phyloP scores from a whole-genome alignment of 2,888 invertebrate genomes.

The Ichneumoninae sp. region DNA sequence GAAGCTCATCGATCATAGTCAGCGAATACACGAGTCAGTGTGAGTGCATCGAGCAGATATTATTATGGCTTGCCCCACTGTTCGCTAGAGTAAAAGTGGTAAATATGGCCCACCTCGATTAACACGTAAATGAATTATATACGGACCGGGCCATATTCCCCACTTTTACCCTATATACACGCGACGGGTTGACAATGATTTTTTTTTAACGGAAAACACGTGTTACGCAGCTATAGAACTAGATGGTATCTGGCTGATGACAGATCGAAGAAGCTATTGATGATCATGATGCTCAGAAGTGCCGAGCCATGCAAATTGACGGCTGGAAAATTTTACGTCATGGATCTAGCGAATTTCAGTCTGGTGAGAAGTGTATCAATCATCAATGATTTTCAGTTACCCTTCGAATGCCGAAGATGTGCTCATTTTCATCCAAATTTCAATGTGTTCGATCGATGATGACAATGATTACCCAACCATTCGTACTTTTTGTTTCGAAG shows the following conservation, averaged over 20 bases:
- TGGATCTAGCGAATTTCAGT: conserved; percentile 61
- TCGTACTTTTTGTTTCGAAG: conserved; percentile 56
- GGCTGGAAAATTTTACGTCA: conserved; percentile 56
- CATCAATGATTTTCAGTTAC: neutral
- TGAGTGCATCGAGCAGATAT: conserved; percentile 17
- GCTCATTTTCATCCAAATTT: neutral
- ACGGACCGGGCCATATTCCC: no score
- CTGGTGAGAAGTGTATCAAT: conserved; percentile 43
- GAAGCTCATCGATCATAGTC: conserved; percentile 57
- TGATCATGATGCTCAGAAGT: conserved; percentile 63
- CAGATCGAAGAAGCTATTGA: conserved; percentile 49
- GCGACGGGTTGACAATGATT: neutral
- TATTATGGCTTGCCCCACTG: neutral
- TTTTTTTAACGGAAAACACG: neutral
- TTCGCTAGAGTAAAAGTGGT: neutral
- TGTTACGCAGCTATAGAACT: conserved; percentile 42
- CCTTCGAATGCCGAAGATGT: neutral
- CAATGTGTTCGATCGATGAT: neutral
- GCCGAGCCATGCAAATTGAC: conserved; percentile 56
- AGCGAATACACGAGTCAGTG: conserved; percentile 50
- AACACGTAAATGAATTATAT: no score
- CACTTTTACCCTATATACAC: neutral
- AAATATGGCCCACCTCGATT: no score
- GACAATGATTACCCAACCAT: neutral
- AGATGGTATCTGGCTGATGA: conserved; percentile 53